Conservation (phyloP, 2,797 vertebrate species). For the Neosilurus hyrtlii region DNA sequence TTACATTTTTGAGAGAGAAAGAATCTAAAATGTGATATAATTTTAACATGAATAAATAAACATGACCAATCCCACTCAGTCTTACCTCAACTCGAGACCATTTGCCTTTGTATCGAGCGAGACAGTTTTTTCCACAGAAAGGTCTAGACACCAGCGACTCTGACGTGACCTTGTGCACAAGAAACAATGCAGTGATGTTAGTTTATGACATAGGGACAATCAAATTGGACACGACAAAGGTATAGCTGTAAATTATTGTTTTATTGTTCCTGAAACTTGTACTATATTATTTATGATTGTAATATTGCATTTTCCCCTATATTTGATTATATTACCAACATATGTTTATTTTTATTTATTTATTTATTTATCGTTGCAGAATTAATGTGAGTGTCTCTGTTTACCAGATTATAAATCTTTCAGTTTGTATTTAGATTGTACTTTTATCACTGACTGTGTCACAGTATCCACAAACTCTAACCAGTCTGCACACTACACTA, state of each 20-base stretch:
- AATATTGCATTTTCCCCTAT: neutral
- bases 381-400: slow-evolving; percentile 46
- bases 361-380: too few species aligned
- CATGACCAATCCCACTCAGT: slow-evolving; percentile 5
- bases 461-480: too few species aligned
- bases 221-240: neutral
- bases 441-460: slow-evolving; percentile 65
- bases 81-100: slow-evolving; percentile 94
- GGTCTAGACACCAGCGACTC: slow-evolving; percentile 84
- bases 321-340: neutral
- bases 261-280: neutral
- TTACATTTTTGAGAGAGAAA: neutral
- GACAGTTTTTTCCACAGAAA: slow-evolving; percentile 92
- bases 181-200: slow-evolving; percentile 11
- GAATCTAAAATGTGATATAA: slow-evolving; percentile 5
- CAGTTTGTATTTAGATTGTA: slow-evolving; percentile 68
- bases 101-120: slow-evolving; percentile 90
- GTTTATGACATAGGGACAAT: neutral
- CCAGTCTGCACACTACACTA: too few species aligned
- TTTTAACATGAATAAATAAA: neutral
- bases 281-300: neutral
- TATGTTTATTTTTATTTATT: neutral
- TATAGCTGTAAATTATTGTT: neutral
- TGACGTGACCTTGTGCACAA: slow-evolving; percentile 75
- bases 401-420: slow-evolving; percentile 62